These are phyloP conservation scores for Condylura cristata DNA, from an alignment of 2,113 vertebrate genomes.

Conservation along the genomic window DNA sequence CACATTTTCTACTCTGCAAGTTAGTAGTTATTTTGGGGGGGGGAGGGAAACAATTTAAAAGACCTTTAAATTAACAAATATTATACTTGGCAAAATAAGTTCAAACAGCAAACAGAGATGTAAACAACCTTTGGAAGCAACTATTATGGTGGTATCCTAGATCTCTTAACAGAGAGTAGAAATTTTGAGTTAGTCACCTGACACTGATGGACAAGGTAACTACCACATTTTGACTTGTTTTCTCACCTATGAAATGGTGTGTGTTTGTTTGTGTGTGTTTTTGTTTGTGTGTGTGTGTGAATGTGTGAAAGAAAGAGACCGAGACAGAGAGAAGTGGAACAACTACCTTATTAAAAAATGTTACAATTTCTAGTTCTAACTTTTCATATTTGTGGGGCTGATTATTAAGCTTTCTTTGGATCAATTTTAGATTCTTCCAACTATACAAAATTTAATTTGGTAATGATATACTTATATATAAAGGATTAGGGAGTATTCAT, in stretches of 20 bases:
- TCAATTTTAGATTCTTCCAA: neutral
- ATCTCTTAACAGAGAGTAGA: neutral
- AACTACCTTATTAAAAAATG: neutral
- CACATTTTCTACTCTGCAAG: neutral
- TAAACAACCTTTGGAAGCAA: neutral
- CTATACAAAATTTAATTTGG: neutral
- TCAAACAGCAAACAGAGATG: neutral
- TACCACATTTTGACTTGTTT: neutral
- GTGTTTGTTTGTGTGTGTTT: too few relatives aligned
- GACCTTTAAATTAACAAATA: neutral
- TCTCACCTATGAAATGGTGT: neutral
- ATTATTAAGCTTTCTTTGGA: neutral
- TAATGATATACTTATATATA: too few relatives aligned
- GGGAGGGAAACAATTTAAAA: neutral
- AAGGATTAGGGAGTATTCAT: too few relatives aligned
- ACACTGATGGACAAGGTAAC: neutral
- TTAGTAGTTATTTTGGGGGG: neutral
- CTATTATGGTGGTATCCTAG: neutral
- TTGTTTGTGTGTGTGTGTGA: neutral
- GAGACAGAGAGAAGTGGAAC: too few relatives aligned
- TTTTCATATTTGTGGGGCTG: neutral
- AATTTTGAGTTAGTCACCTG: neutral
- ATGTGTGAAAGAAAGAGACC: too few relatives aligned
- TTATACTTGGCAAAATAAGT: neutral
- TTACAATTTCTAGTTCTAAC: neutral